Evolutionary conservation across 2,888 invertebrate species (phyloP), one percentile per base, ranked within the genome.

Genomic region (Cactoblastis cactorum): DNA sequence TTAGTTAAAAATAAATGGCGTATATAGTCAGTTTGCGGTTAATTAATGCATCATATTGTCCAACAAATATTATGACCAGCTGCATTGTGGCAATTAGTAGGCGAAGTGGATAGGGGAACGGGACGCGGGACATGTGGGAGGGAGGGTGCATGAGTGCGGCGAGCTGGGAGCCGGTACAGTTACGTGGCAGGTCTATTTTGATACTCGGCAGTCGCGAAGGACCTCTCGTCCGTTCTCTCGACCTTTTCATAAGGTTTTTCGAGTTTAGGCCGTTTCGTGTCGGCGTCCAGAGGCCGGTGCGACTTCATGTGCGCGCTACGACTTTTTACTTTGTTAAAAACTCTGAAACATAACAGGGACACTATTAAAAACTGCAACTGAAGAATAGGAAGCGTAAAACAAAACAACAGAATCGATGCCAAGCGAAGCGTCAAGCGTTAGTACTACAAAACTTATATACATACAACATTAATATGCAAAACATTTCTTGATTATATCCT

Each of bases 281-380:
- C 95, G 83, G 94, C 92, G 90, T 97, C 96, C 81, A 95, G 94
- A 71, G 96, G 95, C 80, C 96, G 94, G 91, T 99, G 99, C 65
- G 97, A 98, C 91, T 99, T 99, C 98, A 99, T 98, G 91, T 99
- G 99, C 62, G 98, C 98, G 91, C 98, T 98, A 89, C 98, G 95
- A 92, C 98, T 98, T 92, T 98, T 98, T 80, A 98, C 97, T 93
- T 98, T 98, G 91, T 94, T 95, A 92, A 98, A 98, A 86, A 97
- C 95, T 92, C 98, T 98, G 94, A 67, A 92, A 92, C 85, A 84
- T 83, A 86, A 89, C 70, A 85, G 82, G 83, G 78, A 80, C 69
- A 82, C 69, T 74, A 83, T 88, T 83, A 86, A 71, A 80, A 79
- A 76, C 55, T 59, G 85, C 83, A 86, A 87, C 71, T 68, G 58